Base-by-base conservation (phyloP, 2,113 vertebrate genomes). In the Pseudopodoces humilis region DNA sequence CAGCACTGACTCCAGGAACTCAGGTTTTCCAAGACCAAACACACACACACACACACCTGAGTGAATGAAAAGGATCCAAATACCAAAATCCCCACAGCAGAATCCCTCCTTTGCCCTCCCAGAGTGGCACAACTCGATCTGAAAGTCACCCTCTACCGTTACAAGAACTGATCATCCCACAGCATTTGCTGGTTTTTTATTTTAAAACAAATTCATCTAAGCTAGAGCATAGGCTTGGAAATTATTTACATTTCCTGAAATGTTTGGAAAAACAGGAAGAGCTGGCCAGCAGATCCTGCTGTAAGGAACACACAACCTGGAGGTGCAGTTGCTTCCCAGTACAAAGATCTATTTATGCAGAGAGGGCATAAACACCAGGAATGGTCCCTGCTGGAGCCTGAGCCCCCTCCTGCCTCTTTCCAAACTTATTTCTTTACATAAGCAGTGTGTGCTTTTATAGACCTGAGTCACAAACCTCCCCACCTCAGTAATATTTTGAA, bases 391-490 rank as follows among this genome's bases (percentile, higher is more conserved):
- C 69, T 14, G 86, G 33, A n/a, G 63, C 53, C 58, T 1, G 3
- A 55, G 67, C 10, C 78, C 53, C 56, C 80, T 84, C 8, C 84
- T 67, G 87, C 70, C 80, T 89, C 74, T 43, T 41, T 10, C 65
- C 15, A 64, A 71, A 65, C 83, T 65, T 17, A 4, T 16, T 68
- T 53, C 87, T 95, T 92, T 94, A 87, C 94, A 91, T 92, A 94
- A 94, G 93, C 90, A 63, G 35, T 1, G 21, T 60, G 8, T 18
- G 86, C 87, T 87, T 95, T 95, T 90, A 91, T 31, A 92, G 91
- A 69, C 96, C 91, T 97, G 93, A 95, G 86, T 94, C 89, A 94
- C 94, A 88, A 94, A 81, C 67, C 64, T 89, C 89, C 87, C 75
- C 91, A 94, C 78, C 92, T 68, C 89, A 46, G 94, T 89, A 95